A percentile compares a stretch with the other conserved stretches of the same genome.
Conservation (phyloP, 2,113 vertebrate species). For the Gorsachius goisagi region DNA sequence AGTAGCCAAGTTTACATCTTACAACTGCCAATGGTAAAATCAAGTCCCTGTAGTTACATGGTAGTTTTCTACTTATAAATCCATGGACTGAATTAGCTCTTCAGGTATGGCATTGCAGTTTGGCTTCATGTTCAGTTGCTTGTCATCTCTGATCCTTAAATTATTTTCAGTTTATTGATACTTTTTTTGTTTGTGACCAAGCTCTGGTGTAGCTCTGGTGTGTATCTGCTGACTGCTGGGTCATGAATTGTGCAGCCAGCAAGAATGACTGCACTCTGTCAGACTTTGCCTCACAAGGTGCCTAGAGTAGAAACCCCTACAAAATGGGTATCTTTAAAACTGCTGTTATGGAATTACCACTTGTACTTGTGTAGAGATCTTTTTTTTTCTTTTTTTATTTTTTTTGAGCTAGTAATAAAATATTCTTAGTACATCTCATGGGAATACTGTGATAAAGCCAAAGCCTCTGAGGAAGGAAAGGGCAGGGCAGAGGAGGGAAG, state of each 20-base stretch:
- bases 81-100: background rate
- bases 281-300: background rate
- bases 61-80: background rate
- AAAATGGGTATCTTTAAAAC: background rate
- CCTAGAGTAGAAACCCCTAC: background rate
- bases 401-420: background rate
- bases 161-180: background rate
- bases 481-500: background rate
- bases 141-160: background rate
- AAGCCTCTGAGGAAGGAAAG: constrained; percentile 19
- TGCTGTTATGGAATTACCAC: background rate
- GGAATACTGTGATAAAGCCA: background rate
- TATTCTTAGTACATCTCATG: background rate
- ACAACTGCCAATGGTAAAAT: background rate
- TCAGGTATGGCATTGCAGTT: background rate
- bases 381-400: background rate
- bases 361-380: background rate
- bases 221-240: background rate
- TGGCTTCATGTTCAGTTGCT: background rate
- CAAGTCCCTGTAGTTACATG: background rate
- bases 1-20: background rate
- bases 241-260: background rate
- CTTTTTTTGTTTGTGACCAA: background rate
- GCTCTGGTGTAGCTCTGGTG: background rate
- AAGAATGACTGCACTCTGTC: background rate